A percentile compares a stretch with the other conserved stretches of the same genome.
These are phyloP conservation scores for Chinchilla lanigera DNA, from an alignment of 2,113 vertebrate species.

Conservation along the genomic window DNA sequence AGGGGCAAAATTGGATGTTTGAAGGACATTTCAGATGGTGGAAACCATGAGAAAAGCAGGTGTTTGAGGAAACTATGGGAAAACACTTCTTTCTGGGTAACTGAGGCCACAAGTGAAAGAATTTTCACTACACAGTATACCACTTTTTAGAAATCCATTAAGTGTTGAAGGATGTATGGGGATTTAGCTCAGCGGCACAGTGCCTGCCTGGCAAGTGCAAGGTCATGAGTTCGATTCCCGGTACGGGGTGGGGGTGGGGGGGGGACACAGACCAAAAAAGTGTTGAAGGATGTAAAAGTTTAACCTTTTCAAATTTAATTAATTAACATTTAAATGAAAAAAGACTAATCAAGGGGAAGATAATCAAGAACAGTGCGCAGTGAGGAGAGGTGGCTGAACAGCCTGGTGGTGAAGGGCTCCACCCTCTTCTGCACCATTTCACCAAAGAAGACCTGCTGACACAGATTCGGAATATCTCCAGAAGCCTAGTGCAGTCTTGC, in stretches of 20 bases:
- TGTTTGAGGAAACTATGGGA: not conserved
- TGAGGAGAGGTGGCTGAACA: not conserved
- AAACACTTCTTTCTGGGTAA: not conserved
- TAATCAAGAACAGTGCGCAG: not conserved
- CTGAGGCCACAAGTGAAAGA: not conserved
- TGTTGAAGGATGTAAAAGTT: not conserved
- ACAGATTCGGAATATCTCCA: not conserved
- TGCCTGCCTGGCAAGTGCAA: too few relatives aligned
- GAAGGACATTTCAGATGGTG: conserved; percentile 24
- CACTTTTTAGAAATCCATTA: not conserved
- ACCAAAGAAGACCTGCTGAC: not conserved
- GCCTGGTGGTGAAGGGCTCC: not conserved
- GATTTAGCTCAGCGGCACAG: too few relatives aligned
- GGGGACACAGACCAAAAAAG: too few relatives aligned
- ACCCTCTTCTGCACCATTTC: not conserved
- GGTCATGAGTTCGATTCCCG: too few relatives aligned
- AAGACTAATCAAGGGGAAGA: not conserved
- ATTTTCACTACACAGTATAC: not conserved
- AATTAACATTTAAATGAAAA: not conserved
- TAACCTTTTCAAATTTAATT: not conserved
- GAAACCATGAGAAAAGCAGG: not conserved
- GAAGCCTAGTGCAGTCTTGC: not conserved
- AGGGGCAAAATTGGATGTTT: not conserved
- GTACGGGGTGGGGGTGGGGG: too few relatives aligned
- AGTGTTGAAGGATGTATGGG: not conserved